Percentiles rank a stretch among this genome's conserved stretches.
These are phyloP conservation scores for Harpalus rubripes DNA, from an alignment of 2,888 invertebrate species.

Conservation along the genomic window DNA sequence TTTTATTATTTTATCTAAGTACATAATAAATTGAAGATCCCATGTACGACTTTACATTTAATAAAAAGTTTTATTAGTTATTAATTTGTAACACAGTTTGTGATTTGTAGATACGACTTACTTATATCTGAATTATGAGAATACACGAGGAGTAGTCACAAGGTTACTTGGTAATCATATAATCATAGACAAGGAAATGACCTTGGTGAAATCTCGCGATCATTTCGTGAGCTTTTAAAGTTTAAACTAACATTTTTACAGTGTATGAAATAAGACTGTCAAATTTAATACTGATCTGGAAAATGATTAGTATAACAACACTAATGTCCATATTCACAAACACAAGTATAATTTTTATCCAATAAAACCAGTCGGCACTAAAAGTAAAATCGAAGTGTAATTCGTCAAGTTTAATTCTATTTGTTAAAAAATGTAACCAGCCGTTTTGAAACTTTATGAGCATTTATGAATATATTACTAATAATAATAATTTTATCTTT, in stretches of 20 bases:
- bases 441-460: no score
- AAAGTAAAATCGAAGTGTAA: no score
- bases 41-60: background rate
- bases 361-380: no score
- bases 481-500: no score
- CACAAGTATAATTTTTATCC: no score
- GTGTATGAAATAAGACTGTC: background rate
- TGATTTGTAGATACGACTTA: background rate
- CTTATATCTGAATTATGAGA: background rate
- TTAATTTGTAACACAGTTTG: background rate
- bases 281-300: background rate
- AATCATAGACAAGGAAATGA: constrained; percentile 46
- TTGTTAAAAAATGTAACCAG: no score
- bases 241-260: background rate
- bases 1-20: no score
- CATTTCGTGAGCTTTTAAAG: background rate
- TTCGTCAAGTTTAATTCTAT: no score
- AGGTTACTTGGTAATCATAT: constrained; percentile 37
- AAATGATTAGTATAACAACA: no score
- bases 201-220: constrained; percentile 31
- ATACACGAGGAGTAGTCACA: background rate
- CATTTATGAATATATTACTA: no score
- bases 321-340: no score
- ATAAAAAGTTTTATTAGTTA: background rate
- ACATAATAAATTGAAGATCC: background rate